Percentiles rank a stretch among this genome's conserved stretches.
Conservation (phyloP, 2,797 vertebrate genomes). For the Poecilia picta region DNA sequence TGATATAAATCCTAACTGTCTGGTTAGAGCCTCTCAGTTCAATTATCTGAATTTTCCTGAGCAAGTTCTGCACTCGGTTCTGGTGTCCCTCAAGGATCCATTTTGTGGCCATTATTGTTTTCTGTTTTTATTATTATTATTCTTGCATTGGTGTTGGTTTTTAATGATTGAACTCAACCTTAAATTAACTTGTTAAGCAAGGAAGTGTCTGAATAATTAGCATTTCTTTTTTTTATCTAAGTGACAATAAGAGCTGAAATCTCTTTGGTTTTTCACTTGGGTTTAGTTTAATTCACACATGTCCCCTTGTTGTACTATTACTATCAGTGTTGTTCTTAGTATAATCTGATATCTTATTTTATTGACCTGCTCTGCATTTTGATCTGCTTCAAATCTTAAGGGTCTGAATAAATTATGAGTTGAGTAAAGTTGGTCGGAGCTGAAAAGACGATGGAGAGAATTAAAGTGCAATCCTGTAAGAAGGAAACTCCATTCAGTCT, state of each 20-base stretch:
- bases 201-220: no score
- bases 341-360: not conserved
- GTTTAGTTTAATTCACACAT: not conserved
- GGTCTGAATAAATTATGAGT: not conserved
- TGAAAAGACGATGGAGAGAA: not conserved
- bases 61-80: not conserved
- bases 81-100: not conserved
- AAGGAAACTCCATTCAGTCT: not conserved
- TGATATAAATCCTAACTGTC: not conserved
- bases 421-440: not conserved
- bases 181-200: not conserved
- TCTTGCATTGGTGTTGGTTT: not conserved
- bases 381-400: not conserved
- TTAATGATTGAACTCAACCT: no score
- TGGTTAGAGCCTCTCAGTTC: not conserved
- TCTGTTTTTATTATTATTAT: not conserved
- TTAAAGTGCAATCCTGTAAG: not conserved
- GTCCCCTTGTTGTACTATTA: not conserved
- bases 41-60: not conserved
- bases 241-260: no score
- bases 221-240: no score
- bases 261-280: not conserved
- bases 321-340: not conserved
- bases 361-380: not conserved
- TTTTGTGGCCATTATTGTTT: not conserved